phyloP scores from a whole-genome alignment of 1,140 invertebrate species.

The Plutomurus gul region DNA sequence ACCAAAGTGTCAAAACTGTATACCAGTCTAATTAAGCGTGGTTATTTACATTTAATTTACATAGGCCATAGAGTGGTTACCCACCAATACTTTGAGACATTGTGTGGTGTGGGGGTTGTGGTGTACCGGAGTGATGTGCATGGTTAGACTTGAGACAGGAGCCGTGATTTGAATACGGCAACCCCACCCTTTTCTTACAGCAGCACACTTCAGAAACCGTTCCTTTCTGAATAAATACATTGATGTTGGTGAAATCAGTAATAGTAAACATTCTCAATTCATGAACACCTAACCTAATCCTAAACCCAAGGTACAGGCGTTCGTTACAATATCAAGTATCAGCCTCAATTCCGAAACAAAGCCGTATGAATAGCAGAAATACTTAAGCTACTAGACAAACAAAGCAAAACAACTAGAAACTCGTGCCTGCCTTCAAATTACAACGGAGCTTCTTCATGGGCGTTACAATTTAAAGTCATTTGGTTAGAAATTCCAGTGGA shows the following conservation, averaged over 20 bases:
- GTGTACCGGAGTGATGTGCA: not conserved
- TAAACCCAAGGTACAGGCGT: no score
- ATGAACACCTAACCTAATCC: not conserved
- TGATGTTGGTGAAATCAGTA: no score
- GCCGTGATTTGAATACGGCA: not conserved
- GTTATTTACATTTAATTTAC: conserved; percentile 30
- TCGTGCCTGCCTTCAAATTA: conserved; percentile 40
- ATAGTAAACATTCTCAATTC: no score
- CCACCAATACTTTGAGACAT: no score
- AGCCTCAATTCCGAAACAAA: not conserved
- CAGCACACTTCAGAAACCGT: not conserved
- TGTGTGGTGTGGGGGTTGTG: conserved; percentile 2
- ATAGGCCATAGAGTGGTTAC: no score
- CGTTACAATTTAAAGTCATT: not conserved
- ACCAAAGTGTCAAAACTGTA: conserved; percentile 14
- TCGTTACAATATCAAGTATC: no score
- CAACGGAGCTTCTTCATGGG: conserved; percentile 3
- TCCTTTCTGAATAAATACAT: no score
- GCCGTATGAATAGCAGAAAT: not conserved
- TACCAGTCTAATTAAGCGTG: not conserved
- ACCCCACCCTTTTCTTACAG: conserved; percentile 20
- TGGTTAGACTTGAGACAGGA: not conserved
- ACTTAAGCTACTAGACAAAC: not conserved
- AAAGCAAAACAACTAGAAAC: not conserved
- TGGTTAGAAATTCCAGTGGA: not conserved